Base-by-base conservation (phyloP, 2,888 invertebrate species). In the Notodonta dromedarius region DNA sequence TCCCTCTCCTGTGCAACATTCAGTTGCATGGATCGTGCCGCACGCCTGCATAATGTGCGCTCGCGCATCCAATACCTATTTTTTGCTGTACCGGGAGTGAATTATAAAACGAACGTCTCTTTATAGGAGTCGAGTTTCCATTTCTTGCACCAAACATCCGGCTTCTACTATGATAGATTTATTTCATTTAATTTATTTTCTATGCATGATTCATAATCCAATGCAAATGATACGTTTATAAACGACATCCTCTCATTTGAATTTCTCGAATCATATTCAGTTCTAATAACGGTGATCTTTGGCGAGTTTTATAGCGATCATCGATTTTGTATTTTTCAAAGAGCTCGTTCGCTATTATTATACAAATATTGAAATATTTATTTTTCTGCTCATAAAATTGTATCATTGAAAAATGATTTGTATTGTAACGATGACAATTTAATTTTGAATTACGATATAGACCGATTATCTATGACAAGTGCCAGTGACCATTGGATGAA, bases 91-190 rank as follows among this genome's bases (percentile, higher is more conserved):
- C 80, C 77, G 74, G 79, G 79, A 86, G 84, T 86, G 87, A 89
- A 89, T 91, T 90, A 90, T 85, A 91, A 91, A 90, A 82, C 87
- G 84, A 86, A 91, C 89, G 89, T 90, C 88, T 89, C 90, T 89
- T 83, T 87, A 88, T 88, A 88, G 84, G 79, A 83, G 72, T 62
- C 62, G 64, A 61, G 79, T 83, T 83, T 83, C 78, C 70, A 85
- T 82, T 88, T 86, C 85, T 87, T 88, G 84, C 80, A 83, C 83
- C 77, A 80, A 73, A 63, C 63, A 69, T 74, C 67, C 62, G 62
- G 63, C 79, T 76, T 73, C 74, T 88, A 87, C 86, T 79, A 84
- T 65, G 66, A 61, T 64, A 63, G 57, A 35, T 52, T 14, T 50
- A 8, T 52, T 53, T 58, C 39, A 8, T 8, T 55, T 52, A 9